Percentiles rank a stretch among this genome's conserved stretches.
phyloP scores from a whole-genome alignment of 2,888 invertebrate genomes.

The Drosophila quinaria region DNA sequence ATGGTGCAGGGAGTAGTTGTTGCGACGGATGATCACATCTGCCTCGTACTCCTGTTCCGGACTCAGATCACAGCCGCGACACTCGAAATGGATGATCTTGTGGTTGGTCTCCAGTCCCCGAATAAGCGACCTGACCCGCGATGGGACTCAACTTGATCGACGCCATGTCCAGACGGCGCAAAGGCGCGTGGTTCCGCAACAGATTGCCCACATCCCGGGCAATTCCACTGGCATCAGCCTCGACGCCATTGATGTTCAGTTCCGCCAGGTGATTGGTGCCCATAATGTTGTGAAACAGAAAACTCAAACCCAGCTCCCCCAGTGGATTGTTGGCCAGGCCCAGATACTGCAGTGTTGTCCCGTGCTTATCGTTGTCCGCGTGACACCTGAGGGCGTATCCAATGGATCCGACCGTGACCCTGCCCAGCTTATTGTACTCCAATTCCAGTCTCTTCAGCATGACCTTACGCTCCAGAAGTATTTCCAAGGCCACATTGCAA shows the following conservation, averaged over 20 bases:
- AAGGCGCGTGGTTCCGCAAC: slow-evolving; percentile 55
- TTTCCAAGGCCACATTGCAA: slow-evolving; percentile 63
- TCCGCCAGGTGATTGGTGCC: slow-evolving; percentile 58
- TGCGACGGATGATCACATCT: slow-evolving; percentile 75
- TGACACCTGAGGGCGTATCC: slow-evolving; percentile 34
- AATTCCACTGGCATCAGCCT: slow-evolving; percentile 18
- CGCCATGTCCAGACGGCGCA: slow-evolving; percentile 67
- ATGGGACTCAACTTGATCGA: slow-evolving; percentile 51
- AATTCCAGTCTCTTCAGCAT: slow-evolving; percentile 70
- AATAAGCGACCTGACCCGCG: slow-evolving; percentile 49
- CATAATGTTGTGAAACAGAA: slow-evolving; percentile 44
- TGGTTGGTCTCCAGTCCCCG: slow-evolving; percentile 63
- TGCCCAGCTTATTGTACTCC: slow-evolving; percentile 70
- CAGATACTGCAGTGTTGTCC: slow-evolving; percentile 61
- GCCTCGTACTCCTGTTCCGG: slow-evolving; percentile 73
- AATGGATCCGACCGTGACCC: slow-evolving; percentile 33
- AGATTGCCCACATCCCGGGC: slow-evolving; percentile 48
- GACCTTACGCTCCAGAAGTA: slow-evolving; percentile 57
- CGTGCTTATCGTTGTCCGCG: slow-evolving; percentile 26
- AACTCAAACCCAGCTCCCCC: slow-evolving; percentile 39
- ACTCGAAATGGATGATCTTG: slow-evolving; percentile 65
- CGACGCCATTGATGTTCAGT: slow-evolving; percentile 67
- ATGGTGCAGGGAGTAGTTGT: slow-evolving; percentile 56
- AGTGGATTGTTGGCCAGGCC: slow-evolving; percentile 77
- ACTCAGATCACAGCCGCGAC: slow-evolving; percentile 71